Percentiles rank a stretch among this genome's conserved stretches.
Conservation (phyloP, 2,888 invertebrate species). For the Caenorhabditis macrosperma region DNA sequence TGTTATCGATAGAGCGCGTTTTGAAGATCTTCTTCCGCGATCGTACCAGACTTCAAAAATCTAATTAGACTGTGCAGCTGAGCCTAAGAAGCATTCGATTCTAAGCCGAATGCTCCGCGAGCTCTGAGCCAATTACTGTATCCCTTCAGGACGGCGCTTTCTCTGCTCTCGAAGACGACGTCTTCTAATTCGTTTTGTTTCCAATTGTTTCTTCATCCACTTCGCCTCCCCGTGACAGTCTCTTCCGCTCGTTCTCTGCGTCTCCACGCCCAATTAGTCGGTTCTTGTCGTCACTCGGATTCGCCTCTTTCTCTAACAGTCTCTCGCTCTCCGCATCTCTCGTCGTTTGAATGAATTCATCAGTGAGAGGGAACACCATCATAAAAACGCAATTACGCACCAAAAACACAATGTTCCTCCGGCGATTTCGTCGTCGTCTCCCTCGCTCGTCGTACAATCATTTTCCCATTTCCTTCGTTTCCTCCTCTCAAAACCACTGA, state of each 20-base stretch:
- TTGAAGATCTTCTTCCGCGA: no score
- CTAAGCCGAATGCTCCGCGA: no score
- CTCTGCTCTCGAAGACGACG: no score
- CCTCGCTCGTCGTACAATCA: conserved; percentile 24
- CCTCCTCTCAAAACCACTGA: conserved; percentile 7
- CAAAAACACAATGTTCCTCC: conserved; percentile 28
- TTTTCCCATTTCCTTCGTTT: conserved; percentile 27
- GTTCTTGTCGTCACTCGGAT: conserved; percentile 1
- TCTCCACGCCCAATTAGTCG: background rate
- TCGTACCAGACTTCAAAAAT: no score
- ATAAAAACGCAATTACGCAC: conserved; percentile 47
- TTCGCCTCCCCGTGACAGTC: background rate
- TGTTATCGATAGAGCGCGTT: no score
- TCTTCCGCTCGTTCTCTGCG: background rate
- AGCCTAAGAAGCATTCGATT: no score
- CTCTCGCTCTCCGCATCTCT: background rate
- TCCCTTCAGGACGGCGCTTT: no score
- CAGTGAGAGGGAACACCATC: conserved; percentile 16
- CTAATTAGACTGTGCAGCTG: no score
- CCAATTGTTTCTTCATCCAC: background rate
- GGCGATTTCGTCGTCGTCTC: background rate
- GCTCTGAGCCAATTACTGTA: no score
- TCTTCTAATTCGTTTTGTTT: background rate
- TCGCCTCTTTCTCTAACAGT: conserved; percentile 3
- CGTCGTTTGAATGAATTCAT: conserved; percentile 33